Base-by-base conservation (phyloP, 2,888 invertebrate genomes). In the Lobophora halterata region DNA sequence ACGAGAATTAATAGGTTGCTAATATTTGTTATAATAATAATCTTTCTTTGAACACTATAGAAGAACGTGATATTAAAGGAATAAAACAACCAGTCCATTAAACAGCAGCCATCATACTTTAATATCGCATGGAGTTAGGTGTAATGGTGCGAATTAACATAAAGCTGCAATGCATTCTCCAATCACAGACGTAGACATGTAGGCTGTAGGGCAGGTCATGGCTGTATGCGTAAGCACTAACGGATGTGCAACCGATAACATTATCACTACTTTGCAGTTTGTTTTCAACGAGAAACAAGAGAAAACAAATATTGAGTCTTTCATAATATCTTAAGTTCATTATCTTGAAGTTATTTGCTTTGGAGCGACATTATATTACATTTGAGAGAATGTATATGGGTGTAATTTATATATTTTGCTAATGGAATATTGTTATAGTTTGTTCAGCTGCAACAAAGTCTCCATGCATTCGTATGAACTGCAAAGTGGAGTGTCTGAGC, bases 161-260 rank as follows among this genome's bases (percentile, higher is more conserved):
- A 71, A 67, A 69, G 73, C 58, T 65, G 55, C 59, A 64, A 44
- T 62, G 61, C 69, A 65, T 72, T 71, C 63, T 61, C 68, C 68
- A 74, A 74, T 76, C 70, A 62, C 63, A 71, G 63, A 46, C 60
- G 57, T 52, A 62, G 73, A 72, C 66, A 71, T 72, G 76, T 81
- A 79, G 77, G 85, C 71, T 73, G 76, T 82, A 80, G 79, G 85
- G 82, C 79, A 85, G 85, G 85, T 86, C 83, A 83, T 77, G 85
- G 82, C 75, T 80, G 75, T 62, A 75, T 74, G 79, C 73, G 77
- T 75, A 75, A 78, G 71, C 71, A 72, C 55, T 72, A 79, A 77
- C 82, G 85, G 83, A 86, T 81, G 79, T 75, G 71, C 74, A 69
- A 61, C 58, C 62, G 82, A 83, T 82, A 79, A 69, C 69, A 74